Evolutionary conservation across 2,888 invertebrate species (phyloP).

Genomic region (Epinotia nisella): DNA sequence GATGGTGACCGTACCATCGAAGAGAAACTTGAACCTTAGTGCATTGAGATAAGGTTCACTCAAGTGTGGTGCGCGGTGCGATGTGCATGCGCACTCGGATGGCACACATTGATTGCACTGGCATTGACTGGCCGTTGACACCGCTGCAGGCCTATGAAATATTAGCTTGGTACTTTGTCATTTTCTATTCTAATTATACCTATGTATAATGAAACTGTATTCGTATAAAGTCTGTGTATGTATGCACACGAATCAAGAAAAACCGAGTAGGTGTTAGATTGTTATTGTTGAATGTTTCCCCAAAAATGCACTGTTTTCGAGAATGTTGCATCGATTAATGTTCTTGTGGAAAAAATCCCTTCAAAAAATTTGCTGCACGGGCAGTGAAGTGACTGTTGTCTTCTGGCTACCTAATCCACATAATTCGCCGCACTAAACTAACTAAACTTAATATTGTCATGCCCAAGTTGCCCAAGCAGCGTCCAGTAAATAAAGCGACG

Average conservation of each 20-base stretch:
- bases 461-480: constrained; percentile 34
- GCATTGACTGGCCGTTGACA: constrained; percentile 45
- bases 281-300: neutral
- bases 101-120: constrained; percentile 44
- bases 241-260: neutral
- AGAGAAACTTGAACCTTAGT: neutral
- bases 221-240: neutral
- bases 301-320: neutral
- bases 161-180: constrained; percentile 15
- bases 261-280: neutral
- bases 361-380: too few relatives aligned
- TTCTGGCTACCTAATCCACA: neutral
- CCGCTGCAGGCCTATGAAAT: constrained; percentile 18
- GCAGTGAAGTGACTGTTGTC: neutral
- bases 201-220: neutral
- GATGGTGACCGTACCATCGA: neutral
- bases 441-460: constrained; percentile 25
- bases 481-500: constrained; percentile 35
- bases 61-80: neutral
- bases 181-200: neutral
- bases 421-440: neutral
- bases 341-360: too few relatives aligned
- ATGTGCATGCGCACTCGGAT: constrained; percentile 29
- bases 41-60: neutral
- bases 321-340: neutral